Evolutionary conservation across 2,888 invertebrate species (phyloP).

Genomic region (Watsonalla cultraria): DNA sequence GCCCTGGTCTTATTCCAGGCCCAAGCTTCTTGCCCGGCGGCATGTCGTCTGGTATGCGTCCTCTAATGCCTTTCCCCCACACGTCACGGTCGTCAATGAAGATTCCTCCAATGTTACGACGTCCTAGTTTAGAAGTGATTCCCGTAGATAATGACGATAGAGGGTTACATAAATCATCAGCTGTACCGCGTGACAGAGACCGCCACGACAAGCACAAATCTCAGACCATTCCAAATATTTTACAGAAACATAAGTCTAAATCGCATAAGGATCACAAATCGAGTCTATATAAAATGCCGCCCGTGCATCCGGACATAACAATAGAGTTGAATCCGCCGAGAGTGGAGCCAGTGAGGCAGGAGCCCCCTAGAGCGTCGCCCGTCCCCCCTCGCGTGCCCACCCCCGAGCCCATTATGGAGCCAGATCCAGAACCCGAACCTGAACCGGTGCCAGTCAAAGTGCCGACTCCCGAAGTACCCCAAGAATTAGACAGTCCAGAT

Average conservation of each 20-base stretch:
- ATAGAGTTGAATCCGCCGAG: constrained; percentile 78
- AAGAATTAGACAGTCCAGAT: constrained; percentile 59
- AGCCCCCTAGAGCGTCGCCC: constrained; percentile 36
- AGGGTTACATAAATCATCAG: constrained; percentile 53
- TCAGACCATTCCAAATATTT: constrained; percentile 68
- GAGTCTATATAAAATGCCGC: constrained; percentile 69
- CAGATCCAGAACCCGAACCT: constrained; percentile 32
- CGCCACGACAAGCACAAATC: constrained; percentile 72
- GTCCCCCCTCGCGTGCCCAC: constrained; percentile 35
- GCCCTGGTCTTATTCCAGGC: constrained; percentile 81
- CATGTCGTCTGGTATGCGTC: constrained; percentile 57
- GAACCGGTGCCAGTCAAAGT: constrained; percentile 30
- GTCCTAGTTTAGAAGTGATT: constrained; percentile 78
- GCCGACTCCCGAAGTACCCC: constrained; percentile 38
- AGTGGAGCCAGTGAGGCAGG: constrained; percentile 46
- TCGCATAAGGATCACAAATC: constrained; percentile 69
- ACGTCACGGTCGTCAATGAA: constrained; percentile 79
- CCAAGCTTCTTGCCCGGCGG: constrained; percentile 61
- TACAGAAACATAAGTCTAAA: constrained; percentile 67
- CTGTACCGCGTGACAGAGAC: constrained; percentile 58
- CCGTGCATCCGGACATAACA: constrained; percentile 77
- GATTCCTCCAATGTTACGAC: constrained; percentile 78
- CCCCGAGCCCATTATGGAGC: constrained; percentile 18
- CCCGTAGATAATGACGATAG: constrained; percentile 71
- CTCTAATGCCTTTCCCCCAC: constrained; percentile 76